Percentiles rank a stretch among this genome's conserved stretches.
These are phyloP conservation scores for Acrocephalus arundinaceus DNA, from an alignment of 2,113 vertebrate species.

Conservation along the genomic window DNA sequence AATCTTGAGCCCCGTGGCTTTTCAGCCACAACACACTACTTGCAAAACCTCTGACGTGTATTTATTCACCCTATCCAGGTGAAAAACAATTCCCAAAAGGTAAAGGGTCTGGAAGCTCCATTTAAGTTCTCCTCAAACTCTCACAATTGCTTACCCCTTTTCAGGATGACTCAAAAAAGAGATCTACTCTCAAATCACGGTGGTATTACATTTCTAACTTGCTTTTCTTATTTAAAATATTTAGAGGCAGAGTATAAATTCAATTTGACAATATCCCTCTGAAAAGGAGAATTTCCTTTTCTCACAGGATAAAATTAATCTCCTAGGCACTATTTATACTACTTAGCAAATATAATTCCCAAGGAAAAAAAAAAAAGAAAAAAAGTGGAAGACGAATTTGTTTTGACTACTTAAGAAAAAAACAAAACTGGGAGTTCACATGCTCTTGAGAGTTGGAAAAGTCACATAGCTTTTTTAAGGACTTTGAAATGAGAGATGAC, in stretches of 20 bases:
- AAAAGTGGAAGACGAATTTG: not conserved
- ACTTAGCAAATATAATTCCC: not conserved
- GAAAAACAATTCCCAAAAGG: not conserved
- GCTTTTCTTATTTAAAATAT: not conserved
- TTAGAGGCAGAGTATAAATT: not conserved
- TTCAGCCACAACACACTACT: not conserved
- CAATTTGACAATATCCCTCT: not conserved
- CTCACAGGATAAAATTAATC: not conserved
- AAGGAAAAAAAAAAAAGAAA: too few relatives aligned
- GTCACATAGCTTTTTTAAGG: not conserved
- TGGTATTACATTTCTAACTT: not conserved
- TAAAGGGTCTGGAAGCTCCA: not conserved
- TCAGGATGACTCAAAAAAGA: not conserved
- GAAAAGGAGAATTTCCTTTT: not conserved
- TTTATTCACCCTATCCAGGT: not conserved
- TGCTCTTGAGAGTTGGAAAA: not conserved
- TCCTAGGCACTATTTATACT: not conserved
- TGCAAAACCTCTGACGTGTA: not conserved
- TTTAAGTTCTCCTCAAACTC: not conserved
- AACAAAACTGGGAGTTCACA: not conserved
- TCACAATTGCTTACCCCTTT: not conserved
- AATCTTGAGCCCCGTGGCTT: not conserved
- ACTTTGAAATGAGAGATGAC: not conserved
- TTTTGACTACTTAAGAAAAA: not conserved
- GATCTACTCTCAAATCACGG: rapidly evolving